Evolutionary conservation across 2,888 invertebrate genomes (phyloP), one percentile per base, ranked within the genome.

Genomic region (Deilephila elpenor): DNA sequence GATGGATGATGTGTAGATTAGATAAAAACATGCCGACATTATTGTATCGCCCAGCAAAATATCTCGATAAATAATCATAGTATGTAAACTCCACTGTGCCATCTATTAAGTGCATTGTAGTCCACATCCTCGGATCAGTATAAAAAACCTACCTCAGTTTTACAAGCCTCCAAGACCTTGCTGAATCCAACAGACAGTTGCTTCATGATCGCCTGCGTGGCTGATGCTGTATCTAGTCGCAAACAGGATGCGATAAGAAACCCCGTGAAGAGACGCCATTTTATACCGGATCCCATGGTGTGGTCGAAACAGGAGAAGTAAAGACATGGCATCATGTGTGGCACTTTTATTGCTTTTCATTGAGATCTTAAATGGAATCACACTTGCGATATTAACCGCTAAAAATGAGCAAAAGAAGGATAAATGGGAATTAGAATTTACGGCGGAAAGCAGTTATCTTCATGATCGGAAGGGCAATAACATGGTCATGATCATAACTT

Each of bases 131-230:
- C n/a, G n/a, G n/a, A n/a, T n/a, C n/a, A n/a, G n/a, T n/a, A n/a
- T n/a, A n/a, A n/a, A n/a, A n/a, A n/a, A n/a, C 79, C 82, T 78
- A 93, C 94, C 87, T 93, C 92, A 71, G 78, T 81, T 75, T 89
- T 91, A 77, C 94, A 94, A 11, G 85, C 78, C 0, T 91, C 86
- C 56, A 92, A 59, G 3, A 82, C 88, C 37, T 84, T 84, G 0
- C 81, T 74, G 71, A 94, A 93, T 0, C 90, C 89, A 1, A 78
- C 77, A 0, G 90, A 86, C 74, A 94, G 72, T 34, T 91, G 90
- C 71, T 85, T 83, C 82, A 94, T 80, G 4, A 94, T 60, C 67
- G 93, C 91, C 72, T 90, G 84, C 0, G 93, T 93, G 17, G 72
- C 29, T 5, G 37, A 67, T 5, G 44, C 72, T 3, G 8, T 37